Evolutionary conservation across 92 coral and sea anemone species (phyloP).

Genomic region (Heliopora coerulea): DNA sequence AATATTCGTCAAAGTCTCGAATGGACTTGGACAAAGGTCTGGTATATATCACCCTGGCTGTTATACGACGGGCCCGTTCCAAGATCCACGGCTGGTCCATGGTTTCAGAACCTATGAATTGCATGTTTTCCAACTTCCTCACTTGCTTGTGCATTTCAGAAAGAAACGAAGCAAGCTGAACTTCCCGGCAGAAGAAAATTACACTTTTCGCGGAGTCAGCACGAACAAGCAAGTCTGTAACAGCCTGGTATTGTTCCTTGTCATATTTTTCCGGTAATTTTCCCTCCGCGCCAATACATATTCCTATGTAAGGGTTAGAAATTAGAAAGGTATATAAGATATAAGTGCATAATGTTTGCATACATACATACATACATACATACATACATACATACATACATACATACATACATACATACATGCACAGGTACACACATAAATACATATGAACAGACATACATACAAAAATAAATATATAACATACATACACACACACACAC

Average conservation of each 20-base stretch:
- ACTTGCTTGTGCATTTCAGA: constrained; percentile 58
- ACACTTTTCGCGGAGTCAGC: constrained; percentile 70
- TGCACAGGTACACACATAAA: too few relatives aligned
- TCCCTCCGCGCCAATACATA: constrained; percentile 70
- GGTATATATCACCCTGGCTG: constrained; percentile 66
- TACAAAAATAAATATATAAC: too few relatives aligned
- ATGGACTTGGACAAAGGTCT: constrained; percentile 59
- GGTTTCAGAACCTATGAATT: constrained; percentile 83
- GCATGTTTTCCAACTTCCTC: constrained; percentile 51
- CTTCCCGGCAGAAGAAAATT: constrained; percentile 72
- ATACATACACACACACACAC: too few relatives aligned
- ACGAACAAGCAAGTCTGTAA: constrained; percentile 53
- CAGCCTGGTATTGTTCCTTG: constrained; percentile 26
- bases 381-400: too few relatives aligned
- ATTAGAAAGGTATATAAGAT: too few relatives aligned
- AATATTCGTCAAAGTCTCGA: constrained; percentile 63
- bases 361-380: too few relatives aligned
- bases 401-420: too few relatives aligned
- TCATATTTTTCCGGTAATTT: constrained; percentile 51
- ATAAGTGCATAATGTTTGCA: too few relatives aligned
- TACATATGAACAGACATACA: too few relatives aligned
- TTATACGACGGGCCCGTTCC: constrained; percentile 56
- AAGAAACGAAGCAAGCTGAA: constrained; percentile 57
- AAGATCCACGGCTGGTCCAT: constrained; percentile 76
- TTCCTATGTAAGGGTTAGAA: too few relatives aligned